Evolutionary conservation across 2,113 vertebrate genomes (phyloP).

Genomic region (Fregata magnificens): DNA sequence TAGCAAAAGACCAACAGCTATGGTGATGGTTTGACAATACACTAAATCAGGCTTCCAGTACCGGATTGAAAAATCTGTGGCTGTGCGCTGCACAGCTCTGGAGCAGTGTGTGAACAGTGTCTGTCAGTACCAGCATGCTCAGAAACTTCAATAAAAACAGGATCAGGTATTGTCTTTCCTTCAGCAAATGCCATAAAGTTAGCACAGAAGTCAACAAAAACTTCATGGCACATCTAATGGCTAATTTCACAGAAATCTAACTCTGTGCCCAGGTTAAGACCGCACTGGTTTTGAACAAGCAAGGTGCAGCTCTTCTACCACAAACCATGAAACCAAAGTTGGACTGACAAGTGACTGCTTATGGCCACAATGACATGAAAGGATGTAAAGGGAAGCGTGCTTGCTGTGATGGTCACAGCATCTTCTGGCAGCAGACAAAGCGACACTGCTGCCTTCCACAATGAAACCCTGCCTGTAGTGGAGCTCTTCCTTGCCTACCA

Average conservation of each 20-base stretch:
- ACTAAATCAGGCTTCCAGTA: neutral
- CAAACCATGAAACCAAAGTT: neutral
- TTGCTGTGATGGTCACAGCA: neutral
- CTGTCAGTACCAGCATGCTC: neutral
- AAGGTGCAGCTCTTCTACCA: neutral
- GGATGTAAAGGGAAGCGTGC: neutral
- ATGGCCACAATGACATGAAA: neutral
- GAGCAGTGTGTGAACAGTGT: neutral
- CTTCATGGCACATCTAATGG: neutral
- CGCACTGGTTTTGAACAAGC: neutral
- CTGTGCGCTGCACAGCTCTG: neutral
- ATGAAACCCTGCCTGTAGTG: fast-evolving
- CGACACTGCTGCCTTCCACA: fast-evolving
- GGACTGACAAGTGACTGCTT: neutral
- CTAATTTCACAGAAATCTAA: neutral
- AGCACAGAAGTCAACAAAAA: neutral
- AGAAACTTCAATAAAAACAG: neutral
- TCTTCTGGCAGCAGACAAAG: neutral
- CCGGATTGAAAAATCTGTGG: neutral
- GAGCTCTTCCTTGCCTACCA: neutral
- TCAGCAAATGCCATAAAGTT: neutral
- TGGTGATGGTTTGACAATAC: neutral
- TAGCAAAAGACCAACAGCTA: neutral
- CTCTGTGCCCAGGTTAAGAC: neutral
- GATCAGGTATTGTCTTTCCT: neutral